These are phyloP conservation scores for Lagopus leucura DNA, from an alignment of 2,113 vertebrate genomes.

Conservation along the genomic window DNA sequence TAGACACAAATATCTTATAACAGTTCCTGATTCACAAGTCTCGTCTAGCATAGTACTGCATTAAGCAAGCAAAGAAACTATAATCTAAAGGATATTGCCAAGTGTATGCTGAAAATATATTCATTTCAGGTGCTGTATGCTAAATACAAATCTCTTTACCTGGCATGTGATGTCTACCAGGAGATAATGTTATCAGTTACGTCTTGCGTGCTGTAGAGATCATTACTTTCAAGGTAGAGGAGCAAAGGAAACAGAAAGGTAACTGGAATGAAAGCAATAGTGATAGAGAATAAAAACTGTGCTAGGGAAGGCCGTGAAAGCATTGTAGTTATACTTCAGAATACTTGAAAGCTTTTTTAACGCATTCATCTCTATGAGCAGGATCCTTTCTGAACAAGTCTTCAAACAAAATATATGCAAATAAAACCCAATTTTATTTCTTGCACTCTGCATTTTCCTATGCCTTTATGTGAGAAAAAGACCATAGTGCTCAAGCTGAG, in stretches of 20 bases:
- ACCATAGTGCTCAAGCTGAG: neutral
- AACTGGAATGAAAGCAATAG: neutral
- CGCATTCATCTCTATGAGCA: neutral
- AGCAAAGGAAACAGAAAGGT: neutral
- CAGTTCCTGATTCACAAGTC: constrained; percentile 16
- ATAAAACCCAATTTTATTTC: neutral
- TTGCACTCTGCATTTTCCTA: neutral
- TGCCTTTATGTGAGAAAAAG: neutral
- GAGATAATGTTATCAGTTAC: neutral
- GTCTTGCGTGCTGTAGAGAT: neutral
- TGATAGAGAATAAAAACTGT: neutral
- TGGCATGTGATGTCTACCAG: neutral
- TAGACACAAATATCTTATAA: constrained; percentile 37
- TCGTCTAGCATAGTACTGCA: neutral
- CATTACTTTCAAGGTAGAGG: neutral
- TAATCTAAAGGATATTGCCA: constrained; percentile 30
- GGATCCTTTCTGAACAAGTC: neutral
- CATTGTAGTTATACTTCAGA: neutral
- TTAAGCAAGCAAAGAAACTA: neutral
- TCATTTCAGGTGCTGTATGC: neutral
- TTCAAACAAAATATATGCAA: neutral
- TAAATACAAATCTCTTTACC: constrained; percentile 18
- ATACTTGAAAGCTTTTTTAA: neutral
- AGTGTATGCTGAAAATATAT: neutral
- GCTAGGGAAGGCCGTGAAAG: neutral